Percentiles rank a stretch among this genome's conserved stretches.
Evolutionary conservation across 2,888 invertebrate species (phyloP).

Genomic region (Periphyllus acericola): DNA sequence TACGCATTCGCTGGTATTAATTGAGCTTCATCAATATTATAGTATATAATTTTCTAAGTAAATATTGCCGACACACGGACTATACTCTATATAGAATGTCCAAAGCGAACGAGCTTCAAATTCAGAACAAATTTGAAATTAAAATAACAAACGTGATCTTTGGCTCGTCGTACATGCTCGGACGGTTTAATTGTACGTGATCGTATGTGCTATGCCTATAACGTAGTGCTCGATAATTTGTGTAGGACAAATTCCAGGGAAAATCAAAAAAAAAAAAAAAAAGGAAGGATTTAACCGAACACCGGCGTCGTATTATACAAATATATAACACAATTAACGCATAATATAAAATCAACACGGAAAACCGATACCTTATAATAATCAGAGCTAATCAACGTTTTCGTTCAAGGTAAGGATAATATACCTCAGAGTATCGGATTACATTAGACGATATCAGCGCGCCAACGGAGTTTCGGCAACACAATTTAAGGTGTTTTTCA

Average conservation of each 20-base stretch:
- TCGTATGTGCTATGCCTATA: conserved; percentile 43
- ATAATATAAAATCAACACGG: conserved; percentile 31
- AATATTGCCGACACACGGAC: neutral
- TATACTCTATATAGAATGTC: neutral
- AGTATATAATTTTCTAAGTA: conserved; percentile 15
- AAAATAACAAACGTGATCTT: conserved; percentile 29
- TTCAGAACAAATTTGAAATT: neutral
- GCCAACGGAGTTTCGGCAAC: conserved; percentile 33
- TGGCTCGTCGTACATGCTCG: neutral
- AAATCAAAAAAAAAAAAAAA: conserved; percentile 29
- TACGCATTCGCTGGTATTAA: neutral
- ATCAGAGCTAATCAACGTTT: conserved; percentile 39
- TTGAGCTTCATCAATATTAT: neutral
- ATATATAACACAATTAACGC: neutral
- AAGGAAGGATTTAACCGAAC: conserved; percentile 8
- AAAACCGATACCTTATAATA: conserved; percentile 48
- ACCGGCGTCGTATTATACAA: neutral
- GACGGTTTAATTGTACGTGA: conserved; percentile 46
- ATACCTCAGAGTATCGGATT: conserved; percentile 25
- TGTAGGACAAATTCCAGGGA: conserved; percentile 32
- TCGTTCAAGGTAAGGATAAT: conserved; percentile 43
- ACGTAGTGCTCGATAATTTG: conserved; percentile 27
- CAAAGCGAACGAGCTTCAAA: neutral
- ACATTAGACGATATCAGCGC: conserved; percentile 15
- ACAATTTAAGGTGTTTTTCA: neutral